A percentile compares a stretch with the other conserved stretches of the same genome.
Conservation (phyloP, 2,113 vertebrate genomes). For the Rhea pennata region DNA sequence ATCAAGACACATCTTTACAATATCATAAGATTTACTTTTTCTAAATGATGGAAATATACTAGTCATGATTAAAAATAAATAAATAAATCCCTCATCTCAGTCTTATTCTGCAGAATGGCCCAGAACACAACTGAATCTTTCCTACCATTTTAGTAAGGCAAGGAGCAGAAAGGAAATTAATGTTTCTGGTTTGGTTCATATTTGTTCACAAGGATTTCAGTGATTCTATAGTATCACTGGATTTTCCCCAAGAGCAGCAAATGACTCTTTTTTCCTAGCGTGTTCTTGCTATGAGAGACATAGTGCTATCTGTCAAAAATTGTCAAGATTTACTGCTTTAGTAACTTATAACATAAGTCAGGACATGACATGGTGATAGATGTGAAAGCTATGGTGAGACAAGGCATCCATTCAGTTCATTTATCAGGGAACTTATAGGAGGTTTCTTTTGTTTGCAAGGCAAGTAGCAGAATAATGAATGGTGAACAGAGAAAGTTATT, state of each 20-base stretch:
- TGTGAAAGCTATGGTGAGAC: neutral
- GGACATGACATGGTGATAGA: neutral
- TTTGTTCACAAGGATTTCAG: neutral
- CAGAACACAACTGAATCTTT: neutral
- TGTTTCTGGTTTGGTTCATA: neutral
- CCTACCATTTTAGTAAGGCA: neutral
- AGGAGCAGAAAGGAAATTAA: neutral
- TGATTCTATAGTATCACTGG: neutral
- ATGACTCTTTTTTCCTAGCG: neutral
- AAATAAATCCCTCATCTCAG: neutral
- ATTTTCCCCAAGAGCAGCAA: neutral
- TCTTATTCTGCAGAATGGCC: neutral
- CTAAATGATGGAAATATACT: neutral
- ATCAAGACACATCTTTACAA: neutral
- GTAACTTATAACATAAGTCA: conserved; percentile 8
- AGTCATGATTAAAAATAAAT: neutral
- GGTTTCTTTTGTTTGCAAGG: conserved; percentile 15
- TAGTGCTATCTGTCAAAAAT: neutral
- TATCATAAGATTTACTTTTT: neutral
- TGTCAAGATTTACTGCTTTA: conserved; percentile 5
- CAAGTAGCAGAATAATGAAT: conserved; percentile 42
- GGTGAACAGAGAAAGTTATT: conserved; percentile 19
- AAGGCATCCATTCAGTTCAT: neutral
- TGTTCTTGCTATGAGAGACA: neutral
- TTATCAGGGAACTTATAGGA: conserved; percentile 11